Base-by-base conservation (phyloP, 1,140 invertebrate species). In the Formica exsecta region DNA sequence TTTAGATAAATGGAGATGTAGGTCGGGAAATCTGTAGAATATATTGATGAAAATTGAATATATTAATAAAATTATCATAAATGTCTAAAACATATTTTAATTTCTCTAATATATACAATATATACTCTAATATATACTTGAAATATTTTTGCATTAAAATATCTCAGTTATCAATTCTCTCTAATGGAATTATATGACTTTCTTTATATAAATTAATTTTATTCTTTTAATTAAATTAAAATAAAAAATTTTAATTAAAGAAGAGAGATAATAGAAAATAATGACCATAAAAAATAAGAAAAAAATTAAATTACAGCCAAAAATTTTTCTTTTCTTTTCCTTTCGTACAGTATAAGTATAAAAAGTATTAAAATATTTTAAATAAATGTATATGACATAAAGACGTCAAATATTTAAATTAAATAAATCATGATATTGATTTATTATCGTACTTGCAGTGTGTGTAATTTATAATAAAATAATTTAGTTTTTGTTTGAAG, bases 371-470 rank as follows among this genome's bases (percentile, higher is more conserved):
- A 25, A 62, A 32, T 62, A 62, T 25, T 32, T 29, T 2, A 62
- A 62, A 62, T 29, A 62, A 62, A 62, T 62, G 32, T 57, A 32
- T 51, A 51, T 57, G 44, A 57, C 1, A 22, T 29, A 62, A 25
- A 29, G 6, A 64, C 32, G 4, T 64, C 5, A 64, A 64, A 36
- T 44, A 44, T 41, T 64, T 19, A 3, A 76, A 76, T 44, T n/a
- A 44, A 73, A 65, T 38, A 29, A 41, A 62, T 41, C 19, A 25
- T 54, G n/a, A 76, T 61, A 36, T 54, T n/a, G 9, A n/a, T 65
- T 65, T 38, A 65, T 38, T 36, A 32, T 36, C 8, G 4, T 62
- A 6, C 1, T 13, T 57, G 4, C 29, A 19, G 4, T 32, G 32
- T 32, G 9, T 51, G 16, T 19, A 48, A 4, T 16, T 51, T 51